Percentiles rank a stretch among this genome's conserved stretches.
phyloP scores from a whole-genome alignment of 2,113 vertebrate species.

The Andinoacara biseriatus region DNA sequence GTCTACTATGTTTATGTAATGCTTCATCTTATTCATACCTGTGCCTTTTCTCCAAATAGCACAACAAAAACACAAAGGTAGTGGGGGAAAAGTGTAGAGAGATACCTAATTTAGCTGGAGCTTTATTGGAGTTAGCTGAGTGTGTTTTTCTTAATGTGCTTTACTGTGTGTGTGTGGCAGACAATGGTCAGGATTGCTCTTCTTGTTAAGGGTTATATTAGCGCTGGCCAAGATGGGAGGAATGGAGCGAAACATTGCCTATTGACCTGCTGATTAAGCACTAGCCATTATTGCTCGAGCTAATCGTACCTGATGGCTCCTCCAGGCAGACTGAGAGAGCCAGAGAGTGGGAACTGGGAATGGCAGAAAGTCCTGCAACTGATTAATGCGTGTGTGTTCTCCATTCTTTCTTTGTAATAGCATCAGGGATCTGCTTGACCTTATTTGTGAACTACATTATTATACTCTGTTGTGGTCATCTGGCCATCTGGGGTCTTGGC shows the following conservation, averaged over 20 bases:
- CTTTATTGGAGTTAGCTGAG: neutral
- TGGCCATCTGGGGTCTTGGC: conserved; percentile 23
- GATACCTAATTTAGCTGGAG: neutral
- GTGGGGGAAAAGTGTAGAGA: neutral
- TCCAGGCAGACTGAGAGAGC: conserved; percentile 47
- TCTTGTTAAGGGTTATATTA: conserved; percentile 62
- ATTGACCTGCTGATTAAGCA: conserved; percentile 80
- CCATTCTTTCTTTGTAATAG: conserved; percentile 45
- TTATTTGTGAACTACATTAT: conserved; percentile 59
- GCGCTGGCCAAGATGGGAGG: conserved; percentile 51
- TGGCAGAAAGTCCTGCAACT: conserved; percentile 42
- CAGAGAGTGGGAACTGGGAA: conserved; percentile 28
- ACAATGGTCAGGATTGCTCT: conserved; percentile 31
- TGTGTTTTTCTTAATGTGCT: conserved; percentile 16
- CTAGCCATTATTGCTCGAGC: conserved; percentile 61
- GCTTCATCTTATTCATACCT: conserved; percentile 45
- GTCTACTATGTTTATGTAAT: conserved; percentile 63
- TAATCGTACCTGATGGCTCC: conserved; percentile 72
- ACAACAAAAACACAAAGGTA: conserved; percentile 8
- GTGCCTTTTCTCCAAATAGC: conserved; percentile 3
- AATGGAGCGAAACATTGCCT: conserved; percentile 70
- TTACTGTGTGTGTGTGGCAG: conserved; percentile 29
- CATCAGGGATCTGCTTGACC: conserved; percentile 58
- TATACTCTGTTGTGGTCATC: conserved; percentile 34
- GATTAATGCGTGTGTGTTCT: conserved; percentile 54